Conservation (phyloP, 2,113 vertebrate genomes). For the Bubalus kerabau region DNA sequence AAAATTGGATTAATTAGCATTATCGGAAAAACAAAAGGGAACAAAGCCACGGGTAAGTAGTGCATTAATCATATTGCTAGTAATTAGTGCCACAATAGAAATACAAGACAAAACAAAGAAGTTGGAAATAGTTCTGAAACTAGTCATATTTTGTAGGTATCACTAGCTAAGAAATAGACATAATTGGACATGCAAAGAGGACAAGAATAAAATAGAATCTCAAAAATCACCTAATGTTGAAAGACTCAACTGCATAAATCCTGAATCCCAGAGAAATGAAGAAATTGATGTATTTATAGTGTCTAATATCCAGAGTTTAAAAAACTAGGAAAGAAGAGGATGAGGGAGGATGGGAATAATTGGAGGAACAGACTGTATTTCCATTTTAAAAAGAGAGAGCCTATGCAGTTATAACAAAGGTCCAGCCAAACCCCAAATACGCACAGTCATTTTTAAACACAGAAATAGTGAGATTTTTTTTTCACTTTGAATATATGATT, state of each 20-base stretch:
- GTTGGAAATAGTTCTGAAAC: conserved; percentile 67
- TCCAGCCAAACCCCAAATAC: conserved; percentile 10
- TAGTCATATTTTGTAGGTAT: conserved; percentile 62
- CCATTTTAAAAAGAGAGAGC: neutral
- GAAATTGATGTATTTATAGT: neutral
- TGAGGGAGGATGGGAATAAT: neutral
- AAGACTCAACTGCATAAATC: conserved; percentile 5
- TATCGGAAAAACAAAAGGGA: conserved; percentile 78
- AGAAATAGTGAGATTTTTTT: conserved; percentile 2
- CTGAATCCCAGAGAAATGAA: neutral
- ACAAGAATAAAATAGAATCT: conserved; percentile 29
- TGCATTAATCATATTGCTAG: conserved; percentile 80
- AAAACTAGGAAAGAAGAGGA: neutral
- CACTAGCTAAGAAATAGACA: conserved; percentile 44
- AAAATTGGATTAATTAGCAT: conserved; percentile 81
- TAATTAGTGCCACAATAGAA: conserved; percentile 79
- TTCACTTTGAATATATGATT: conserved; percentile 15
- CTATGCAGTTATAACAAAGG: neutral
- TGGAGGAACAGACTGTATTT: neutral
- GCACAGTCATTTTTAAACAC: neutral
- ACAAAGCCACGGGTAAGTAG: conserved; percentile 75
- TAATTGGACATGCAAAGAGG: neutral
- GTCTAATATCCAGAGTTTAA: neutral
- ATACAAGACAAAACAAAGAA: conserved; percentile 76
- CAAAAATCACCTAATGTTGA: neutral